phyloP scores from a whole-genome alignment of 2,113 vertebrate genomes.

The Macaca nemestrina region DNA sequence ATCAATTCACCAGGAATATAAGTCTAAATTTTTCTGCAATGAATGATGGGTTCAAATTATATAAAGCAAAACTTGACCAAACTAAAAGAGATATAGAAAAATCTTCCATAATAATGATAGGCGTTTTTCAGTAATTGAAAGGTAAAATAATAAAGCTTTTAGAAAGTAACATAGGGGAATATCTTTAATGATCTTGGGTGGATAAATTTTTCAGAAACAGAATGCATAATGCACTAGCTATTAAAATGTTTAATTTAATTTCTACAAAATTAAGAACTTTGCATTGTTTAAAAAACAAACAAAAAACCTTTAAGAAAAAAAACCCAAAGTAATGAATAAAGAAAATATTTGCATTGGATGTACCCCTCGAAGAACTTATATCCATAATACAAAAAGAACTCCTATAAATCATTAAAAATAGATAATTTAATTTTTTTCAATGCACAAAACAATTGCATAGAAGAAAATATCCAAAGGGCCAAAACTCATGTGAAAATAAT shows the following conservation, averaged over 20 bases:
- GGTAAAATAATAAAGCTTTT: neutral
- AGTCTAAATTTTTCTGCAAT: neutral
- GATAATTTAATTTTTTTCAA: neutral
- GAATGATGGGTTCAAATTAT: neutral
- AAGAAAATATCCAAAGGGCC: neutral
- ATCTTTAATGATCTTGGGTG: neutral
- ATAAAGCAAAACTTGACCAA: neutral
- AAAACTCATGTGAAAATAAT: neutral
- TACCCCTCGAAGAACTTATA: neutral
- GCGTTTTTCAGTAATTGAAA: neutral
- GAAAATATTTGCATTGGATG: neutral
- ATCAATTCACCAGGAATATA: neutral
- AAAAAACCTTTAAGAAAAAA: neutral
- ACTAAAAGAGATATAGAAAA: neutral
- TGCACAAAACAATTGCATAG: neutral
- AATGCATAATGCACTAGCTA: neutral
- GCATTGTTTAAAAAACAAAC: neutral
- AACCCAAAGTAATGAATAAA: neutral
- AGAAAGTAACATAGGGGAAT: neutral
- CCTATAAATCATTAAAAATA: neutral
- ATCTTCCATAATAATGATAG: neutral
- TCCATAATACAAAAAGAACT: neutral
- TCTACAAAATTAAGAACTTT: neutral
- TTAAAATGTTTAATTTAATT: neutral
- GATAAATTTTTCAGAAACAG: neutral